These are phyloP conservation scores for Hippocampus kuda DNA, from an alignment of 2,797 vertebrate genomes.

Conservation along the genomic window DNA sequence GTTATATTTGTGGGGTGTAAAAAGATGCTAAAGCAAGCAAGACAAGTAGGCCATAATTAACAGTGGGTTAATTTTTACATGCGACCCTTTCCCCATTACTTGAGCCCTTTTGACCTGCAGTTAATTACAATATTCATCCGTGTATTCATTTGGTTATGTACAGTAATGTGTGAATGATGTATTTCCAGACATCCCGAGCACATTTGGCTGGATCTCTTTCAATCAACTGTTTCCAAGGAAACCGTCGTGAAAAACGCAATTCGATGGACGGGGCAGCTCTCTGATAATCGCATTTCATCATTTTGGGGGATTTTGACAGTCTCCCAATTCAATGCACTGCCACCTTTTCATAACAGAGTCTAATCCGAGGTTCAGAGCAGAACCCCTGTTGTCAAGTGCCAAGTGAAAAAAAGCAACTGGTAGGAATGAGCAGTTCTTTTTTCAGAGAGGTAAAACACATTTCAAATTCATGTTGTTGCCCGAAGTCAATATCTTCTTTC, in stretches of 20 bases:
- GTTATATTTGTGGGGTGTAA: not conserved
- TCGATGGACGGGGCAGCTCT: slow-evolving; percentile 16
- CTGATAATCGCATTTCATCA: slow-evolving; percentile 30
- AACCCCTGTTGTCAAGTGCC: slow-evolving; percentile 31
- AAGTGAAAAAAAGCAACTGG: not conserved
- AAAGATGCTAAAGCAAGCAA: not conserved
- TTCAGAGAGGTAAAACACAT: not conserved
- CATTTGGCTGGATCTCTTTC: not conserved
- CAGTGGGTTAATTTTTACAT: slow-evolving; percentile 3
- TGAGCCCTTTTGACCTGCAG: not conserved
- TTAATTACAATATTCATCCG: slow-evolving; percentile 1
- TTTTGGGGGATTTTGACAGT: slow-evolving; percentile 30
- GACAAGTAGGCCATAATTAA: not conserved
- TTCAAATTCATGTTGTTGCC: not conserved
- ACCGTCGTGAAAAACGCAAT: slow-evolving; percentile 13
- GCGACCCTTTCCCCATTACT: slow-evolving; percentile 2
- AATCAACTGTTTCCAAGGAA: slow-evolving; percentile 12
- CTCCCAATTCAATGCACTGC: slow-evolving; percentile 17
- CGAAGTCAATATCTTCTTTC: not conserved
- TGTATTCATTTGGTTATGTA: not conserved
- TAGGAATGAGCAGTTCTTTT: not conserved
- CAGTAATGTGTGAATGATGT: not conserved
- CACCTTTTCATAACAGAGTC: slow-evolving; percentile 21
- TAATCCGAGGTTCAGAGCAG: slow-evolving; percentile 31
- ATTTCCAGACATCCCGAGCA: not conserved